Evolutionary conservation across 1,140 invertebrate species (phyloP).

Genomic region (Fopius arisanus): DNA sequence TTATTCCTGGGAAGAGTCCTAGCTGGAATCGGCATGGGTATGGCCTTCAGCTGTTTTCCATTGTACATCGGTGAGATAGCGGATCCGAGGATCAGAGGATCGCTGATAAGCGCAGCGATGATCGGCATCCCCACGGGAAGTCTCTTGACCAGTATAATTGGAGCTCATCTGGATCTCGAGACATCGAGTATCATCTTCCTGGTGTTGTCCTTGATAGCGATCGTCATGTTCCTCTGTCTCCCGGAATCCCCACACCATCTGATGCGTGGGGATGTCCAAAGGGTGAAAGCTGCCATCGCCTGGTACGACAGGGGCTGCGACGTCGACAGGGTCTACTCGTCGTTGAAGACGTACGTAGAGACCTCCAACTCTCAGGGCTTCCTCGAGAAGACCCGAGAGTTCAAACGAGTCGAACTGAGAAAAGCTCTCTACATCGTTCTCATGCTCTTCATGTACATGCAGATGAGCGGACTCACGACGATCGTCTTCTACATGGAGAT

Average conservation of each 20-base stretch:
- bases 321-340: slow-evolving; percentile 68
- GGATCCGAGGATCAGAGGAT: slow-evolving; percentile 71
- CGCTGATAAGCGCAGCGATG: slow-evolving; percentile 71
- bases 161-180: slow-evolving; percentile 66
- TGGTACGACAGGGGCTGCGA: slow-evolving; percentile 68
- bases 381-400: slow-evolving; percentile 65
- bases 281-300: slow-evolving; percentile 69
- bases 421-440: slow-evolving; percentile 71
- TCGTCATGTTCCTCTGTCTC: slow-evolving; percentile 71
- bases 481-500: slow-evolving; percentile 76
- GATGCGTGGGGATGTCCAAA: slow-evolving; percentile 64
- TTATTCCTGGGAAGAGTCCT: slow-evolving; percentile 67
- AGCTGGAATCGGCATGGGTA: slow-evolving; percentile 73
- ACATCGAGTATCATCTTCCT: slow-evolving; percentile 66
- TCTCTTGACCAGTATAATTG: slow-evolving; percentile 70
- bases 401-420: slow-evolving; percentile 66
- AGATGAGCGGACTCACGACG: slow-evolving; percentile 76
- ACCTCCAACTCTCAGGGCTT: slow-evolving; percentile 58
- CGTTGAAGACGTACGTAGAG: slow-evolving; percentile 67
- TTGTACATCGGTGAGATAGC: slow-evolving; percentile 75
- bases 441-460: slow-evolving; percentile 74
- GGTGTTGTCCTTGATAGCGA: slow-evolving; percentile 64
- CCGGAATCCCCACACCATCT: slow-evolving; percentile 78
- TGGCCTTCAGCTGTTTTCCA: slow-evolving; percentile 72
- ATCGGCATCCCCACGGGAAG: slow-evolving; percentile 66